Evolutionary conservation across 2,888 invertebrate species (phyloP).

Genomic region (Liposcelis brunnea): DNA sequence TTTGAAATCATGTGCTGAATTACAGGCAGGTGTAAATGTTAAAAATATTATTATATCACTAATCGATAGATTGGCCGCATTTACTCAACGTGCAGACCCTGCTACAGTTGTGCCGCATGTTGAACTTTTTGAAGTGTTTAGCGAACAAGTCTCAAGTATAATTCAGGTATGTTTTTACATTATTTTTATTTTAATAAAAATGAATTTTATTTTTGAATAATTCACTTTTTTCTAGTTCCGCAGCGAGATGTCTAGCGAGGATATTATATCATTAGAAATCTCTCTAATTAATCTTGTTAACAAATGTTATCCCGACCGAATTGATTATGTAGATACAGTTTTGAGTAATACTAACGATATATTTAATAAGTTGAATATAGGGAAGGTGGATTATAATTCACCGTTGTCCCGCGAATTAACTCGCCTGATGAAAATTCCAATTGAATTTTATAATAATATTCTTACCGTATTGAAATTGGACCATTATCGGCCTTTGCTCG

Average conservation of each 20-base stretch:
- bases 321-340: constrained; percentile 91
- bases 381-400: constrained; percentile 62
- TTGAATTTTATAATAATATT: constrained; percentile 87
- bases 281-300: constrained; percentile 87
- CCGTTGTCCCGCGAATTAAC: constrained; percentile 85
- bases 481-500: constrained; percentile 71
- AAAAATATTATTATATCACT: constrained; percentile 95
- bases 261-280: constrained; percentile 88
- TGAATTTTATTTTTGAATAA: constrained; percentile 5
- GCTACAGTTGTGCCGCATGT: constrained; percentile 63
- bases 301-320: constrained; percentile 87
- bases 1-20: constrained; percentile 89
- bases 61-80: constrained; percentile 76
- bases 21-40: constrained; percentile 90
- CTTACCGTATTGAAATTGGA: constrained; percentile 71
- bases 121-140: constrained; percentile 94
- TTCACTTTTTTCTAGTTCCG: constrained; percentile 44
- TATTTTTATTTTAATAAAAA: neutral
- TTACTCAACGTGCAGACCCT: constrained; percentile 46
- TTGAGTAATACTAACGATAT: constrained; percentile 79
- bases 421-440: constrained; percentile 81
- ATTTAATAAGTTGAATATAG: constrained; percentile 72
- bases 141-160: constrained; percentile 89
- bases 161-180: constrained; percentile 46
- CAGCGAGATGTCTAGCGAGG: constrained; percentile 88